Percentiles rank a stretch among this genome's conserved stretches.
These are phyloP conservation scores for Synanthedon tipuliformis DNA, from an alignment of 2,888 invertebrate species.

Conservation along the genomic window DNA sequence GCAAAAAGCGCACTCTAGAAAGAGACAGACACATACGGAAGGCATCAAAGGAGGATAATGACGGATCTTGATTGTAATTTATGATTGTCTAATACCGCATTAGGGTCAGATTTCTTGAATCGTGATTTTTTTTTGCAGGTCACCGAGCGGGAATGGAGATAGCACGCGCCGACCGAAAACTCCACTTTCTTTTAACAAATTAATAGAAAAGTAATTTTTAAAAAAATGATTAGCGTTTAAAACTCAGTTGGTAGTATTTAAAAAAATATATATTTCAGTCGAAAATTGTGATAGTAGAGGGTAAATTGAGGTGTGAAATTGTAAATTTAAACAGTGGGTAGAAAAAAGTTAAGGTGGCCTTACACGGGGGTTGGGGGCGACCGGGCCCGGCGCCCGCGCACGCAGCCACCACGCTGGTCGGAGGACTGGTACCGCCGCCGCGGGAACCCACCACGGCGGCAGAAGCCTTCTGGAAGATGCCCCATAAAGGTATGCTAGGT, in stretches of 20 bases:
- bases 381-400: constrained; percentile 70
- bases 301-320: constrained; percentile 9
- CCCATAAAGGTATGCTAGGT: constrained; percentile 78
- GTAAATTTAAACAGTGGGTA: constrained; percentile 13
- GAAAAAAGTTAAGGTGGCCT: constrained; percentile 54
- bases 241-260: too few species aligned
- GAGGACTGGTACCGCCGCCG: constrained; percentile 76
- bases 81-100: constrained; percentile 57
- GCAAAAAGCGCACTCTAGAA: constrained; percentile 11
- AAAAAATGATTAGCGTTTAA: too few species aligned
- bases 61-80: constrained; percentile 62
- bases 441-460: constrained; percentile 79
- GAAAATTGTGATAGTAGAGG: not conserved
- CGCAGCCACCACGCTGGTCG: constrained; percentile 72
- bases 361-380: constrained; percentile 73
- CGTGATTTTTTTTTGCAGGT: constrained; percentile 50
- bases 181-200: not conserved
- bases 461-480: constrained; percentile 88
- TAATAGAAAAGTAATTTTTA: too few species aligned
- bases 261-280: constrained; percentile 13
- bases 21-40: constrained; percentile 18
- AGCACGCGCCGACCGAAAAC: not conserved
- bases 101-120: constrained; percentile 51
- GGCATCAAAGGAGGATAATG: constrained; percentile 40
- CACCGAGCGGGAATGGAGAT: constrained; percentile 11